Evolutionary conservation across 2,797 vertebrate genomes (phyloP).

Genomic region (Thamnophis elegans): DNA sequence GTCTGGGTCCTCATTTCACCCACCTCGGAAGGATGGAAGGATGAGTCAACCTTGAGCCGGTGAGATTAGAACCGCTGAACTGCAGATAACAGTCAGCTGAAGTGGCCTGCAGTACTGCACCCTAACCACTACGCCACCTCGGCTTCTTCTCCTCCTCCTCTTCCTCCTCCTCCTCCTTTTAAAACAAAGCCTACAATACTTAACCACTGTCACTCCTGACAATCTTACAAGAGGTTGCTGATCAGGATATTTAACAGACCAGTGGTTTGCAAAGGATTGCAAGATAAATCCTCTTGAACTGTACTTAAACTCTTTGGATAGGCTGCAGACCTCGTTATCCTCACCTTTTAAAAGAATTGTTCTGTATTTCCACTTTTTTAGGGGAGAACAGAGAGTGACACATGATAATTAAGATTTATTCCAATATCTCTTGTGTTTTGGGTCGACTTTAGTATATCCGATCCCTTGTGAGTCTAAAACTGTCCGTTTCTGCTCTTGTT

Average conservation of each 20-base stretch:
- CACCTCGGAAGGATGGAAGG: too few relatives aligned
- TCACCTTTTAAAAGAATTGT: neutral
- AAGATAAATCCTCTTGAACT: constrained; percentile 21
- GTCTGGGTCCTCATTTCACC: too few relatives aligned
- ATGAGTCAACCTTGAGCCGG: too few relatives aligned
- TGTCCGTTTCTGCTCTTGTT: constrained; percentile 28
- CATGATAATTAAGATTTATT: neutral
- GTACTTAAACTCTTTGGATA: constrained; percentile 21
- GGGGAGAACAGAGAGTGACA: neutral
- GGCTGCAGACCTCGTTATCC: neutral
- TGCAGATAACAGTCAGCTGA: too few relatives aligned
- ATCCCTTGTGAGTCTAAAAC: constrained; percentile 21
- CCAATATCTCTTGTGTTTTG: constrained; percentile 18
- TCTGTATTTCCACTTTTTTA: neutral
- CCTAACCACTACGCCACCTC: too few relatives aligned
- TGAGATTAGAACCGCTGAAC: too few relatives aligned
- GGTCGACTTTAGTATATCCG: neutral
- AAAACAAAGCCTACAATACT: neutral
- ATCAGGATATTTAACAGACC: neutral
- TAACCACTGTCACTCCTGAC: neutral
- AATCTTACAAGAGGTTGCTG: neutral
- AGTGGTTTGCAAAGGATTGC: neutral
- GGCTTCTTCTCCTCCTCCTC: too few relatives aligned
- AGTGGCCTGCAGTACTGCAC: too few relatives aligned
- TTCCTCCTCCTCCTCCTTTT: too few relatives aligned